Evolutionary conservation across 2,113 vertebrate genomes (phyloP).

Genomic region (Pionites leucogaster): DNA sequence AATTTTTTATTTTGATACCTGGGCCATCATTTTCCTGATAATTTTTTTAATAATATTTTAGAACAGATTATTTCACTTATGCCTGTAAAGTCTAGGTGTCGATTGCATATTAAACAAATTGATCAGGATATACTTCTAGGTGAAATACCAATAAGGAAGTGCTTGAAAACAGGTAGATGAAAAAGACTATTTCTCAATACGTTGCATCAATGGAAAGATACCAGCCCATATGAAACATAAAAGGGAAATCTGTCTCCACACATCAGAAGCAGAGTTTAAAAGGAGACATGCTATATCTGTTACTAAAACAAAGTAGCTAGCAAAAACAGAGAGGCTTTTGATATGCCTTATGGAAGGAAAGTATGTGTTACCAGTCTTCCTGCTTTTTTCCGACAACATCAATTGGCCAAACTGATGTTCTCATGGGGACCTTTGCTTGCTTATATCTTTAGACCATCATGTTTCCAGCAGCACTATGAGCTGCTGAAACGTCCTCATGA

Average conservation of each 20-base stretch:
- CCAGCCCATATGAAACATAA: neutral
- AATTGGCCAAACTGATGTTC: neutral
- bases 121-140: neutral
- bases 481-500: neutral
- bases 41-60: constrained; percentile 22
- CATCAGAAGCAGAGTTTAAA: neutral
- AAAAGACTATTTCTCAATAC: neutral
- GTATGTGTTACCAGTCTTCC: neutral
- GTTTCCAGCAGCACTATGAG: neutral
- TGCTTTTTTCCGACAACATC: neutral
- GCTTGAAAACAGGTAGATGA: neutral
- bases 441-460: neutral
- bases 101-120: neutral
- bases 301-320: neutral
- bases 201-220: neutral
- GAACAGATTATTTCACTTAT: neutral
- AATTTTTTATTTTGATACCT: neutral
- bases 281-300: neutral
- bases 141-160: neutral
- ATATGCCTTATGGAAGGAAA: neutral
- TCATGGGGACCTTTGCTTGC: neutral
- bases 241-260: neutral
- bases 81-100: neutral
- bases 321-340: neutral
- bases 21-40: neutral